These are phyloP conservation scores for Prionailurus bengalensis DNA, from an alignment of 2,113 vertebrate genomes.

Conservation along the genomic window DNA sequence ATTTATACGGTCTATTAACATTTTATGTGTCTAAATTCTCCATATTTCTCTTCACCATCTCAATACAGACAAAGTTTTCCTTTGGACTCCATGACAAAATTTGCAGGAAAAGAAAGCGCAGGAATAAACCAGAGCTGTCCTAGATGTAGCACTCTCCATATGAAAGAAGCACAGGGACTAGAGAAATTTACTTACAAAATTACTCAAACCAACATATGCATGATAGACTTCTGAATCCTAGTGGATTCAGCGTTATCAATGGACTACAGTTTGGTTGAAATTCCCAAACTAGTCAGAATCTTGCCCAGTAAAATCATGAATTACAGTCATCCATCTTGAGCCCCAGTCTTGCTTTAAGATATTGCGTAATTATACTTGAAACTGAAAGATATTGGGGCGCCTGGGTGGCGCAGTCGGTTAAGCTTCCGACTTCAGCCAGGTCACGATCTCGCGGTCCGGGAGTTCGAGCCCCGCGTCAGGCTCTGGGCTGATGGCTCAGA, in stretches of 20 bases:
- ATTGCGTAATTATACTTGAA: conserved; percentile 11
- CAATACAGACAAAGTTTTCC: not conserved
- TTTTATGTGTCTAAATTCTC: conserved; percentile 6
- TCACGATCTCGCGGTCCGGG: too few species aligned
- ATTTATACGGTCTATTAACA: not conserved
- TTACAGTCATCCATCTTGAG: not conserved
- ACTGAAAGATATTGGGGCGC: not conserved
- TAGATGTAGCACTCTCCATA: not conserved
- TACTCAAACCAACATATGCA: not conserved
- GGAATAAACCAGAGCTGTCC: not conserved
- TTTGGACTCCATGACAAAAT: not conserved
- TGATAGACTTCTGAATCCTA: not conserved
- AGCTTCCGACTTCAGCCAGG: too few species aligned
- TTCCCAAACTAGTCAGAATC: conserved; percentile 1
- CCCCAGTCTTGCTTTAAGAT: not conserved
- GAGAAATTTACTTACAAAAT: not conserved
- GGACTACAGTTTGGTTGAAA: not conserved
- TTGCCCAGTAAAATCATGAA: not conserved
- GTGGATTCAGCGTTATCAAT: not conserved
- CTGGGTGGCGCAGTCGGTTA: too few species aligned
- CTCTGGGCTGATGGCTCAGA: too few species aligned
- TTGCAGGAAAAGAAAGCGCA: not conserved
- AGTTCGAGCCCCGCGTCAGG: too few species aligned
- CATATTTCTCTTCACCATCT: not conserved
- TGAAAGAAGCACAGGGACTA: not conserved